phyloP scores from a whole-genome alignment of 64 coral and sea anemone genomes.

The Astreopora myriophthalma region DNA sequence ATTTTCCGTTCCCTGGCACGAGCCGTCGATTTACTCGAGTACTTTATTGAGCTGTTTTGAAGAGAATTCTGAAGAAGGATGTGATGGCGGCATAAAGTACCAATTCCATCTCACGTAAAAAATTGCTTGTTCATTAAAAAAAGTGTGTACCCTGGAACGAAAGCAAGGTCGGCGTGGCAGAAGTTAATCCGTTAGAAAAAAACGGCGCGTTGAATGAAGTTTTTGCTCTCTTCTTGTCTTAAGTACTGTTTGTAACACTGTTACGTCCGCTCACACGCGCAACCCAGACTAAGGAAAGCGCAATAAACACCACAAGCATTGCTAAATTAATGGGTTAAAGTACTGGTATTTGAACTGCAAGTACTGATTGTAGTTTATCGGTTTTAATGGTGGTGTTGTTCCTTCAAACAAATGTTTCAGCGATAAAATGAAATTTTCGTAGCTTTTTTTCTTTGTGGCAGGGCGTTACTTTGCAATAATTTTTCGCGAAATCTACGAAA shows the following conservation, averaged over 20 bases:
- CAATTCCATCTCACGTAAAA: not conserved
- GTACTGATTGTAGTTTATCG: not conserved
- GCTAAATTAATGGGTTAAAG: not conserved
- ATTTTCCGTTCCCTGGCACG: too few species aligned
- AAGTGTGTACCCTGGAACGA: not conserved
- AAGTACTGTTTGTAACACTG: too few species aligned
- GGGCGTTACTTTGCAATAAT: too few species aligned
- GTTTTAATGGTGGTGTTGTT: not conserved
- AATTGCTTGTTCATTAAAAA: not conserved
- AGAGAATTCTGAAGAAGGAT: not conserved
- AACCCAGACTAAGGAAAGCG: too few species aligned
- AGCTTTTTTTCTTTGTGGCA: not conserved
- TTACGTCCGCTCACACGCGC: too few species aligned
- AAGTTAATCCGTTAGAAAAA: too few species aligned
- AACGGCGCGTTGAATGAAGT: too few species aligned
- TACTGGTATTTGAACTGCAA: not conserved
- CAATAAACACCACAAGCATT: too few species aligned
- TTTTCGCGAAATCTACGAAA: too few species aligned
- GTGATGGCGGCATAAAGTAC: not conserved
- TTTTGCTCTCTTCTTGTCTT: too few species aligned
- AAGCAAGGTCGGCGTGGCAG: too few species aligned
- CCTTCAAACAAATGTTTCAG: not conserved
- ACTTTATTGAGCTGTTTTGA: not conserved
- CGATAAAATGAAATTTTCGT: not conserved
- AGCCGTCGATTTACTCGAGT: not conserved